These are phyloP conservation scores for Syngnathoides biaculeatus DNA, from an alignment of 2,113 vertebrate genomes.

Conservation along the genomic window DNA sequence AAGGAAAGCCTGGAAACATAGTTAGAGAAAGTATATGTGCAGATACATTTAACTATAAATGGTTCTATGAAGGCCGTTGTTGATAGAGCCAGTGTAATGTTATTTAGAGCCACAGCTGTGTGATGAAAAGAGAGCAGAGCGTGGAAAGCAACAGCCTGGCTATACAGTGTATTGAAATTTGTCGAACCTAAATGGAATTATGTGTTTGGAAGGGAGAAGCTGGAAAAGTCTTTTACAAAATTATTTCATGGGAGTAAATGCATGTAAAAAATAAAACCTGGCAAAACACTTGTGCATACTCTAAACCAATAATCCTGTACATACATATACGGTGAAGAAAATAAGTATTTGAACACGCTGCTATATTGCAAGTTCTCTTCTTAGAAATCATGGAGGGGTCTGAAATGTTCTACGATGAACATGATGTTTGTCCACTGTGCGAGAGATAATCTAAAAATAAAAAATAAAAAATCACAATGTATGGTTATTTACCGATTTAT, in stretches of 20 bases:
- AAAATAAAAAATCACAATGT: too few species aligned
- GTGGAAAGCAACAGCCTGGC: slow-evolving; percentile 15
- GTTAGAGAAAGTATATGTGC: slow-evolving; percentile 48
- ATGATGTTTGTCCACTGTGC: too few species aligned
- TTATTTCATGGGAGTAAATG: slow-evolving; percentile 25
- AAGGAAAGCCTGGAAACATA: slow-evolving; percentile 49
- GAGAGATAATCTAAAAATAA: too few species aligned
- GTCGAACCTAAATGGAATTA: slow-evolving; percentile 33
- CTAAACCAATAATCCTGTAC: neutral
- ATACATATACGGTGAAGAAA: too few species aligned
- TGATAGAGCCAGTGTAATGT: slow-evolving; percentile 52
- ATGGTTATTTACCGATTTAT: too few species aligned
- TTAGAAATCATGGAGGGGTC: too few species aligned
- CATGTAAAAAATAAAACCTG: neutral
- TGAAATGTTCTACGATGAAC: too few species aligned
- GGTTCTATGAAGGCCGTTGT: slow-evolving; percentile 53
- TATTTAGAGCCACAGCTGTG: slow-evolving; percentile 40
- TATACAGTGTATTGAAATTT: slow-evolving; percentile 39
- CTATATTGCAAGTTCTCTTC: too few species aligned
- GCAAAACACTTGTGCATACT: neutral
- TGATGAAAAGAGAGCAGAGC: slow-evolving; percentile 39
- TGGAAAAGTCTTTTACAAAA: slow-evolving; percentile 23
- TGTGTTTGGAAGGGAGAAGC: slow-evolving; percentile 27
- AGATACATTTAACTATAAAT: slow-evolving; percentile 60
- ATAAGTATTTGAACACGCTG: too few species aligned